phyloP scores from a whole-genome alignment of 2,888 invertebrate genomes.

The Lasioglossum zephyrum region DNA sequence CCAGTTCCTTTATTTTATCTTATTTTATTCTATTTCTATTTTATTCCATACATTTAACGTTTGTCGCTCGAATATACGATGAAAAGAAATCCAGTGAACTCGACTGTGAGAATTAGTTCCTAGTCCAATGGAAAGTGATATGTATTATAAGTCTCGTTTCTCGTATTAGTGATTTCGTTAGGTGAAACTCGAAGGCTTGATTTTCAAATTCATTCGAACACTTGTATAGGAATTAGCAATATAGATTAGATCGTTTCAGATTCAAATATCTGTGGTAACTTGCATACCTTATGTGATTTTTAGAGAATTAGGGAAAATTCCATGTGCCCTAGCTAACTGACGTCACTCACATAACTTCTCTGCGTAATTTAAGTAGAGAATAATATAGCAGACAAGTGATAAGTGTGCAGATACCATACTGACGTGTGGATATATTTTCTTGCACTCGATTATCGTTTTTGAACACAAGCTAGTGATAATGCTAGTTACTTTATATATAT shows the following conservation, averaged over 20 bases:
- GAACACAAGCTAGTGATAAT: constrained; percentile 63
- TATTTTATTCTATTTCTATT: constrained; percentile 45
- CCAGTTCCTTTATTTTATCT: constrained; percentile 61
- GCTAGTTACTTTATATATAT: constrained; percentile 64
- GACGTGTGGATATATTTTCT: constrained; percentile 67
- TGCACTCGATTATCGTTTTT: constrained; percentile 67
- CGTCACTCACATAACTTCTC: constrained; percentile 75
- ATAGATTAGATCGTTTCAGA: constrained; percentile 61
- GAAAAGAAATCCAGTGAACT: constrained; percentile 48
- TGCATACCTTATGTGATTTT: constrained; percentile 79
- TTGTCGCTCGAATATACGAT: constrained; percentile 34
- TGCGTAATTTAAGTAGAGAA: constrained; percentile 73
- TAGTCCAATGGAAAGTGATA: constrained; percentile 81
- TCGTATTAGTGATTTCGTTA: constrained; percentile 63
- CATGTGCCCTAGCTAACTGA: constrained; percentile 76
- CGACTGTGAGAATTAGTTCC: constrained; percentile 78
- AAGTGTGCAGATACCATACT: constrained; percentile 57
- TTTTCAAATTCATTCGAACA: constrained; percentile 73
- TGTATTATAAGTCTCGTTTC: constrained; percentile 74
- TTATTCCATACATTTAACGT: constrained; percentile 44
- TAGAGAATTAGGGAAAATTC: constrained; percentile 78
- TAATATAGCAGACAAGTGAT: constrained; percentile 65
- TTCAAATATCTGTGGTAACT: constrained; percentile 71
- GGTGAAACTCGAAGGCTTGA: constrained; percentile 73
- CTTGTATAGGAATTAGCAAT: constrained; percentile 71